Base-by-base conservation (phyloP, 2,797 vertebrate species). In the Rhinogobio ventralis region DNA sequence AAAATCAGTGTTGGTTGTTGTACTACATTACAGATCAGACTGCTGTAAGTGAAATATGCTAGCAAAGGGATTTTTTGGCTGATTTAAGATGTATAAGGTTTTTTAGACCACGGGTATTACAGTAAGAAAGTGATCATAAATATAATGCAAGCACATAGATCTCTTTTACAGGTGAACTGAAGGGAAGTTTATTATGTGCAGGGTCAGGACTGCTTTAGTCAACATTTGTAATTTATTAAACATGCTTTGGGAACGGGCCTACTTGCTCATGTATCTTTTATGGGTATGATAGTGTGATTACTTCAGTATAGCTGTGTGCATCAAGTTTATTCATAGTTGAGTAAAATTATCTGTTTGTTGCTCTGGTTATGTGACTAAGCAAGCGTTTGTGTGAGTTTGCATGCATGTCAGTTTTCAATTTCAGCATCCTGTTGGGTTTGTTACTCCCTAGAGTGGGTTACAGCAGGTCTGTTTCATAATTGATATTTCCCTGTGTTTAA, bases 151-250 rank as follows among this genome's bases (percentile, higher is more conserved):
- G 23, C 23, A 23, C 23, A 51, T 68, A 75, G 60, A 74, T 85
- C 30, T 82, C 33, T 14, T 82, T 75, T 53, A 51, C 49, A n/a
- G 73, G 51, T 30, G 45, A 25, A 66, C 1, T 75, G 57, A 72
- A 82, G 46, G 46, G 45, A 62, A 68, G 62, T 57, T 55, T 66
- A 73, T 73, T 73, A 74, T 57, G 19, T 57, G n/a, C 75, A 72
- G 30, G 42, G 68, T 74, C 81, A 46, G 76, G 76, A 88, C 74
- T 83, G 86, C 85, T 78, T 83, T 45, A 78, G 80, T 85, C 87
- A 85, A 86, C 84, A 73, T 85, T 89, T 68, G 79, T 85, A 19
- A 86, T 86, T 84, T 62, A 80, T 85, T 83, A 80, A 72, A 72
- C 57, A 3, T 25, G 53, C 64, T 68, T 30, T 57, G n/a, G 74